Evolutionary conservation across 1,140 invertebrate genomes (phyloP), one percentile per base, ranked within the genome.

Genomic region (Ylistrum balloti): DNA sequence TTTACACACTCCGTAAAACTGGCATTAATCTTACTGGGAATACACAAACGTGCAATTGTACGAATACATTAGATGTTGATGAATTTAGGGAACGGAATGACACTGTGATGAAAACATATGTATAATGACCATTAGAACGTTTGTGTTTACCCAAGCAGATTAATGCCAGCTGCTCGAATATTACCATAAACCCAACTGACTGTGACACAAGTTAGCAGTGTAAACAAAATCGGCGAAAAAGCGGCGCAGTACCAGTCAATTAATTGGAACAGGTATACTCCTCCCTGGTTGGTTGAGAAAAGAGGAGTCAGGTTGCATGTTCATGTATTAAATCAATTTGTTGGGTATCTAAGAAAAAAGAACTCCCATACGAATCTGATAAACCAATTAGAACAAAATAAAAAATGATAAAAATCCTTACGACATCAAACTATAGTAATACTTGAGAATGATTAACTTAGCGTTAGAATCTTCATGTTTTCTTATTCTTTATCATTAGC

Each of bases 161-260:
- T 28, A 74, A 1, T 28, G 56, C 56, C 56, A 74, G 5, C 5
- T 28, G 56, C n/a, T 32, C 90, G 35, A 38, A 38, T 13, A 93
- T 89, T 92, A 94, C 98, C 98, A 95, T 98, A 98, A n/a, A 97
- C 97, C 97, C 98, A 98, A 0, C 97, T 96, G 17, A 98, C 97
- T 41, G 97, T 97, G 33, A 98, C 94, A 0, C 97, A 96, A 96
- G 98, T 98, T 85, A 98, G 95, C 17, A 97, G 94, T 56, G 92
- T 93, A 5, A 91, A 93, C 7, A 97, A 95, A 35, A 98, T 97
- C 0, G 98, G 97, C 38, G 98, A 98, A 97, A 98, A 98, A 93
- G 98, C 98, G 28, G 98, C 98, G 0, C 98, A 98, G 94, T 98
- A 98, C 94, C 98, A 98, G 94, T 98, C 98, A 97, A 98, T 97